Evolutionary conservation across 2,797 vertebrate genomes (phyloP).

Genomic region (Sylvia borin): DNA sequence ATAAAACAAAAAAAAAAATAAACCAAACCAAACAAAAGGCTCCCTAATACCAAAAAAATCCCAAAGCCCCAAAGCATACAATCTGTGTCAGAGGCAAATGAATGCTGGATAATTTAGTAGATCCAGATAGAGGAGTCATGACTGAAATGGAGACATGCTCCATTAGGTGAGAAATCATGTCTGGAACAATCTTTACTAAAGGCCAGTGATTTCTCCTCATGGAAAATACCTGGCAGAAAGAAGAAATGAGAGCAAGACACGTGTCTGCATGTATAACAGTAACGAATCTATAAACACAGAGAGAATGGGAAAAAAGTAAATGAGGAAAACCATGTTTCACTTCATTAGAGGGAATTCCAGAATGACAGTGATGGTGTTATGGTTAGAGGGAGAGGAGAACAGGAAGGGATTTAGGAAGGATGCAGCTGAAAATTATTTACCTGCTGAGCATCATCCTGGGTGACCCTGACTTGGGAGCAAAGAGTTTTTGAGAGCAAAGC

Average conservation of each 20-base stretch:
- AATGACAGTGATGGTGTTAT: neutral
- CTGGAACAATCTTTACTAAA: neutral
- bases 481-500: neutral
- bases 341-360: neutral
- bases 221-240: neutral
- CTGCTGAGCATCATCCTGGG: neutral
- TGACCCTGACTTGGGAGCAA: neutral
- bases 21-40: accelerated
- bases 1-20: neutral
- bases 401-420: neutral
- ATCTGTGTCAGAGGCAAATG: neutral
- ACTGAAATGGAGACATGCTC: neutral
- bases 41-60: neutral
- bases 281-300: neutral
- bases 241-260: neutral
- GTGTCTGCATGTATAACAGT: neutral
- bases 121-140: neutral
- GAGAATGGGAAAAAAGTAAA: neutral
- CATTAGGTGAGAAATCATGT: neutral
- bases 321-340: neutral
- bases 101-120: neutral
- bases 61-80: neutral
- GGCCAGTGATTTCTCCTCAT: neutral
- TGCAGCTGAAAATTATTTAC: neutral
- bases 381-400: neutral